Conservation (phyloP, 2,113 vertebrate species). For the Aegotheles bennettii region DNA sequence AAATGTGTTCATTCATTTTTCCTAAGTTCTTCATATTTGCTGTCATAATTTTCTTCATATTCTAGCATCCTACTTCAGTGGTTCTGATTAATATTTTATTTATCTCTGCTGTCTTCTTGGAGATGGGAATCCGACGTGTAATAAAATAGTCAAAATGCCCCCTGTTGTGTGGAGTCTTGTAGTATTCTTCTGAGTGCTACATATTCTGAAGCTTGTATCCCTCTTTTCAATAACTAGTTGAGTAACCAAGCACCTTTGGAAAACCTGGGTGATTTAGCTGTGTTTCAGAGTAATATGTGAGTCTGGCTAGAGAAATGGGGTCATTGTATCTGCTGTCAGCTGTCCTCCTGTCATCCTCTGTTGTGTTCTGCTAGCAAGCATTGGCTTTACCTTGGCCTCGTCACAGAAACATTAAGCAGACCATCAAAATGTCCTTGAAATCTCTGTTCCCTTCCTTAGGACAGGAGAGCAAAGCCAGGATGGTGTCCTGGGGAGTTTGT, state of each 20-base stretch:
- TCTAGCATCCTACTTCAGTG: background rate
- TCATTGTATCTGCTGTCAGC: background rate
- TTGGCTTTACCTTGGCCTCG: background rate
- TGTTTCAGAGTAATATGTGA: background rate
- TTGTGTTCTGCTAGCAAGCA: background rate
- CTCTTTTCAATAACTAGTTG: background rate
- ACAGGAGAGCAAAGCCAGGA: background rate
- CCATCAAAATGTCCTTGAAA: background rate
- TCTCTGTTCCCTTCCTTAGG: background rate
- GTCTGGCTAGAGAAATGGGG: background rate
- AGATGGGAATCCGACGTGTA: background rate
- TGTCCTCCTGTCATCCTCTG: background rate
- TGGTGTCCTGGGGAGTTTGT: fast-evolving
- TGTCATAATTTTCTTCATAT: background rate
- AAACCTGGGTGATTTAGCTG: background rate
- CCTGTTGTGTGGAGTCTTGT: background rate
- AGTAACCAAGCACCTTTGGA: background rate
- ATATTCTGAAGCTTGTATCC: background rate
- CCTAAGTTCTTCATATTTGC: background rate
- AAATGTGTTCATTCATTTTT: background rate
- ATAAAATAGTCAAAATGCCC: background rate
- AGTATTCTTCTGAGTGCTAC: background rate
- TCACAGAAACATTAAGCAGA: background rate
- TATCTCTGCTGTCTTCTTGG: background rate
- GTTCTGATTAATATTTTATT: background rate